Evolutionary conservation across 2,888 invertebrate species (phyloP), one percentile per base, ranked within the genome.

Genomic region (Balanococcus diminutus): DNA sequence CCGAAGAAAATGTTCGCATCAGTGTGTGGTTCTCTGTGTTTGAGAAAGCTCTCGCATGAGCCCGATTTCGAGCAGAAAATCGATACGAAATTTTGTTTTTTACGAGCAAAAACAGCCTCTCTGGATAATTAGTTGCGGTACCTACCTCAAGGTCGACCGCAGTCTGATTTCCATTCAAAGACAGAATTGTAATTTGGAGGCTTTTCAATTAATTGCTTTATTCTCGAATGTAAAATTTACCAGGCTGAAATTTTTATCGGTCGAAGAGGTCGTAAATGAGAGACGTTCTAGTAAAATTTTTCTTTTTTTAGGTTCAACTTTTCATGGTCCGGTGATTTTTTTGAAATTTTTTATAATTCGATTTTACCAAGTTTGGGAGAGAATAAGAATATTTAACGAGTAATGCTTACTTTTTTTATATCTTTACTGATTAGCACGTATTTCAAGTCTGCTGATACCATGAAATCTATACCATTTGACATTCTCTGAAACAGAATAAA

Each of bases 381-480:
- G 36, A 42, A 56, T 25, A 46, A 25, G 14, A 51, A 16, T n/a
- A n/a, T n/a, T n/a, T 14, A 0, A 14, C 42, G 79, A 1, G n/a
- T 42, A 42, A 19, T 11, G 84, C 88, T 89, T 87, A 91, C 90
- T 88, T 90, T 90, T 86, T 89, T 89, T 2, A 88, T 72, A 28
- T 91, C 87, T 11, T 94, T 94, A 88, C 95, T 93, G 51, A 96
- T 92, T 31, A 96, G 92, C 75, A 96, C 94, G 89, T 93, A 95
- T 89, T 93, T 94, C 88, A 94, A 91, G 90, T 96, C 95, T 11
- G 93, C 93, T 46, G 96, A 95, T 87, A 96, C 93, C 89, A 93
- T 92, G 91, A 94, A 95, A 89, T 95, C 94, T 88, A 94, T 93
- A 16, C 95, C 94, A 89, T 95, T 94, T 87, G 95, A 91, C 90